phyloP scores from a whole-genome alignment of 2,797 vertebrate species.

The Pangasius macronema region DNA sequence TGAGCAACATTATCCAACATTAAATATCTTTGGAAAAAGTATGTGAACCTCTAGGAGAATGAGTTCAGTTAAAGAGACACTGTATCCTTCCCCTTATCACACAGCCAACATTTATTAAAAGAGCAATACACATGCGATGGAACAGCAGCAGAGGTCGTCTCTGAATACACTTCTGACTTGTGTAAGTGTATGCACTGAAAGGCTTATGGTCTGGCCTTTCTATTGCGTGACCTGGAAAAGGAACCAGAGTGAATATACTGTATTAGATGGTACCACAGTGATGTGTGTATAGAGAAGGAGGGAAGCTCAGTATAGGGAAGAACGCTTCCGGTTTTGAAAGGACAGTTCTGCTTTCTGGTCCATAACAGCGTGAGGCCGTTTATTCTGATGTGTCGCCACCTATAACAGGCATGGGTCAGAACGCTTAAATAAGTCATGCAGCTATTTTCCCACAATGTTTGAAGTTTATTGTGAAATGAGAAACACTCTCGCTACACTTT shows the following conservation, averaged over 20 bases:
- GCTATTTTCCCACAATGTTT: not conserved
- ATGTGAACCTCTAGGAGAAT: not conserved
- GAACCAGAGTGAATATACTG: not conserved
- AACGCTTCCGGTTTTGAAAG: not conserved
- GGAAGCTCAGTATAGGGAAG: conserved; percentile 5
- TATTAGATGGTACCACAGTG: not conserved
- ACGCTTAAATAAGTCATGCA: too few relatives aligned
- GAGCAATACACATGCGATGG: too few relatives aligned
- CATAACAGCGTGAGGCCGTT: not conserved
- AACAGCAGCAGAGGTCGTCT: not conserved
- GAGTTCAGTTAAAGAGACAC: not conserved
- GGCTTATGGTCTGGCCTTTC: not conserved
- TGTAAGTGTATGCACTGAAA: not conserved
- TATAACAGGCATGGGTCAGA: not conserved
- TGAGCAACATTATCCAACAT: not conserved
- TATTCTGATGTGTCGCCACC: not conserved
- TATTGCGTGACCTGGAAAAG: conserved; percentile 6
- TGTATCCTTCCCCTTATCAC: too few relatives aligned
- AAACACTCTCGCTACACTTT: not conserved
- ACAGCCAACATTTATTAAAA: too few relatives aligned
- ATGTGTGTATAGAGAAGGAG: not conserved
- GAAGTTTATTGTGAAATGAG: not conserved
- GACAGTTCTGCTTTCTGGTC: conserved; percentile 8
- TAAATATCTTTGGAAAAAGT: not conserved
- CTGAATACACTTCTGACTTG: not conserved